Evolutionary conservation across 2,113 vertebrate species (phyloP).

Genomic region (Semnornis frantzii): DNA sequence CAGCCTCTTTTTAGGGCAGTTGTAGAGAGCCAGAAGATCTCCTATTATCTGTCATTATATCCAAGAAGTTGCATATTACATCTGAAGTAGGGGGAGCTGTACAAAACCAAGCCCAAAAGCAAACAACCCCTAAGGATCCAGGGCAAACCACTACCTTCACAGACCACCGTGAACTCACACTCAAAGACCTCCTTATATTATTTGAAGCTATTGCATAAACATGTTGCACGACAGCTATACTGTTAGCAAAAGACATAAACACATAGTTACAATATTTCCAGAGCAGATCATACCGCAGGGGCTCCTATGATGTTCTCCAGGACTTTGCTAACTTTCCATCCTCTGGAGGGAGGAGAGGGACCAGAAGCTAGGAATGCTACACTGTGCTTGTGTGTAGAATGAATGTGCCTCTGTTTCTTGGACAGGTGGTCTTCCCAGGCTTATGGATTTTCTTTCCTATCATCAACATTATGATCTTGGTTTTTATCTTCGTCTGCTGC

Average conservation of each 20-base stretch:
- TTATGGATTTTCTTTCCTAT: not conserved
- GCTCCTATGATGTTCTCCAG: not conserved
- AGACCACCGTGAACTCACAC: not conserved
- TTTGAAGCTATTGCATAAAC: conserved; percentile 14
- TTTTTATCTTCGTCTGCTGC: not conserved
- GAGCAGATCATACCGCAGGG: not conserved
- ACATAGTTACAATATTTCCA: not conserved
- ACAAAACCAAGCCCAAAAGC: not conserved
- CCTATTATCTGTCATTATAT: not conserved
- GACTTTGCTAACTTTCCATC: not conserved
- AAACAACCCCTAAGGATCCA: not conserved
- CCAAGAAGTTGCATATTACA: not conserved
- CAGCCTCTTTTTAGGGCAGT: too few species aligned
- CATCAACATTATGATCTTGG: not conserved
- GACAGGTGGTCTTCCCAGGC: not conserved
- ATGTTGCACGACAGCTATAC: not conserved
- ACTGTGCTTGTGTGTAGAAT: not conserved
- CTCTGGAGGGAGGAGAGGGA: not conserved
- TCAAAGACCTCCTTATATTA: not conserved
- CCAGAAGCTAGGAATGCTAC: not conserved
- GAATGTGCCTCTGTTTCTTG: accelerated
- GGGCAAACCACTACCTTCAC: not conserved
- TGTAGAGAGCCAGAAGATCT: too few species aligned
- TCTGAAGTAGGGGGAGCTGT: not conserved
- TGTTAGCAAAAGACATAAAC: not conserved